phyloP scores from a whole-genome alignment of 2,113 vertebrate species.

The Charina bottae region DNA sequence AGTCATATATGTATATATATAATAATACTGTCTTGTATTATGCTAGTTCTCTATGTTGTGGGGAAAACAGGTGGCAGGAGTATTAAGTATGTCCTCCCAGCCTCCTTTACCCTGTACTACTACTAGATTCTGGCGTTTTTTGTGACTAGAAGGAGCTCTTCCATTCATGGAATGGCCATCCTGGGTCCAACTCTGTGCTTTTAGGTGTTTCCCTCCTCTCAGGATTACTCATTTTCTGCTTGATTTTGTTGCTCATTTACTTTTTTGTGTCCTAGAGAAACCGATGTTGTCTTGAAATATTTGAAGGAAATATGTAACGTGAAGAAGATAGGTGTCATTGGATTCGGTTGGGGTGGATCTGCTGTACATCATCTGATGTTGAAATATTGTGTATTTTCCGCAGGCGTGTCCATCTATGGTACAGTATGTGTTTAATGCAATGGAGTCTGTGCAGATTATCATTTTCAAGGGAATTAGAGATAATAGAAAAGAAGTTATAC shows the following conservation, averaged over 20 bases:
- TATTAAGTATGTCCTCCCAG: not conserved
- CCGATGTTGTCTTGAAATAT: conserved; percentile 73
- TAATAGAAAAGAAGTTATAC: not conserved
- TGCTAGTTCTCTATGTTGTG: too few species aligned
- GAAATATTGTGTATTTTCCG: conserved; percentile 73
- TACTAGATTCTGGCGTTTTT: not conserved
- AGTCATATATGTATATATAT: rapidly evolving
- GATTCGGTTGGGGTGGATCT: conserved; percentile 83
- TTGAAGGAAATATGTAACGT: conserved; percentile 75
- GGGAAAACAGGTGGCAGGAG: too few species aligned
- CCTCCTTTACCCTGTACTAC: not conserved
- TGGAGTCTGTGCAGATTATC: not conserved
- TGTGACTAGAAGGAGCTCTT: not conserved
- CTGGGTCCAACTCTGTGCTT: not conserved
- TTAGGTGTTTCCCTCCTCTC: not conserved
- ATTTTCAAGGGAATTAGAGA: not conserved
- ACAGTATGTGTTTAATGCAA: conserved; percentile 33
- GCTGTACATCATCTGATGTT: conserved; percentile 77
- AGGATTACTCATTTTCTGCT: not conserved
- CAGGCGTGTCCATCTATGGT: conserved; percentile 79
- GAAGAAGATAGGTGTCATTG: conserved; percentile 69
- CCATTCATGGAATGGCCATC: not conserved
- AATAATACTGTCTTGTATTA: too few species aligned
- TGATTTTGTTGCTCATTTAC: not conserved
- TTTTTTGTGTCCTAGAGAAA: conserved; percentile 70